Base-by-base conservation (phyloP, 92 coral and sea anemone species). In the Scolanthus callimorphus region DNA sequence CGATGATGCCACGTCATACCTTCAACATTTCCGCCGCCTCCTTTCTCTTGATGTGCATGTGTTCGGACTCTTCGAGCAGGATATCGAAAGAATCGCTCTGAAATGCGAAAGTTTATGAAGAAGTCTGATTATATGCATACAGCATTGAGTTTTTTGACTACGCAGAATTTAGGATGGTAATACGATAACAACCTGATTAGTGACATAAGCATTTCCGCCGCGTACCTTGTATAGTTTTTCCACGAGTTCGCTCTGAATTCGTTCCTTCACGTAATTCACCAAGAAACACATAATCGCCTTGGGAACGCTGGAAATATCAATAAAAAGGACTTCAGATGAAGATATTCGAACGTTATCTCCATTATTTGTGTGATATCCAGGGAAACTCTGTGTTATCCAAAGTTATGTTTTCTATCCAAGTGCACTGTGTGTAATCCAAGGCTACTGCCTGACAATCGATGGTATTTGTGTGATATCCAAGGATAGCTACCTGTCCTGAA, bases 11-110 rank as follows among this genome's bases (percentile, higher is more conserved):
- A 46, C 23, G 12, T 31, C 61, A n/a, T 47, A 90, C 97, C 90
- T 92, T 92, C 12, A 92, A 73, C 98, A 92, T 92, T 69, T 92
- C 98, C 23, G 94, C 75, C 25, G 98, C 98, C 60, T 92, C 98
- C 51, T 80, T 85, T 45, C 98, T 77, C 60, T 85, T 89, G 63
- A 89, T 66, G 60, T 92, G 89, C 86, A 92, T 92, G 51, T 83
- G 92, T 13, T 92, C 98, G 0, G 98, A 88, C 65, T 92, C 98
- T 59, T 87, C 96, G 20, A 92, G 78, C 34, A 92, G 91, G 3
- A 21, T 69, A 49, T 80, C 84, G 60, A 92, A 92, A 50, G 77
- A 81, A 61, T 92, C 98, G 63, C 81, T 81, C 98, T 92, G 53
- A 12, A 52, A 20, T 24, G n/a, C n/a, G n/a, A n/a, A n/a, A n/a